A percentile compares a stretch with the other conserved stretches of the same genome.
phyloP scores from a whole-genome alignment of 35 echinoderm and acorn worm genomes.

The Stichopus chloronotus region DNA sequence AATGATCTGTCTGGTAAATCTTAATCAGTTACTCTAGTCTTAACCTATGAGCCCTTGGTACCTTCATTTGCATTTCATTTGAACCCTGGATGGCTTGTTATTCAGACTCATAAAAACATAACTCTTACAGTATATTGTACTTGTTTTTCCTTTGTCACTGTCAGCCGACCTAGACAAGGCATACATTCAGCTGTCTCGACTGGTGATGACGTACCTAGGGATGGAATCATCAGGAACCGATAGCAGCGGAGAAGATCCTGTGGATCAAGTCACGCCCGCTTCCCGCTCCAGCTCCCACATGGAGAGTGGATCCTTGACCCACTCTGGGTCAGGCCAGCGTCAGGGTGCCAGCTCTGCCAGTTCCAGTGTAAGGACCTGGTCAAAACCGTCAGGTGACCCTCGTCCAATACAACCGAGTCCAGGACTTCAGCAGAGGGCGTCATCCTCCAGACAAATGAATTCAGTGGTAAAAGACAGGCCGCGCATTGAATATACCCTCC shows the following conservation, averaged over 20 bases:
- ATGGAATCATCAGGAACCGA: slow-evolving; percentile 12
- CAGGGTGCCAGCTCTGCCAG: neutral
- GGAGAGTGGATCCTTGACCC: neutral
- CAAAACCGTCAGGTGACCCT: neutral
- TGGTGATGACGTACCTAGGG: slow-evolving; percentile 48
- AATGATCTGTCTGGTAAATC: too few relatives aligned
- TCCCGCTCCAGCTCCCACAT: slow-evolving; percentile 10
- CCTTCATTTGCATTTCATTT: too few relatives aligned
- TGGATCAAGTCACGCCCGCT: neutral
- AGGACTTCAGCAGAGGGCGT: neutral
- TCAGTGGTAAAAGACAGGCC: slow-evolving; percentile 32
- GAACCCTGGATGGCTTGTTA: neutral
- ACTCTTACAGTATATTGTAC: neutral
- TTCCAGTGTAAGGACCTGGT: slow-evolving; percentile 38
- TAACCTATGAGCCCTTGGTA: too few relatives aligned
- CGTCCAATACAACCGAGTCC: neutral
- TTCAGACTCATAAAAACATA: neutral
- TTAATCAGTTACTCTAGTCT: too few relatives aligned
- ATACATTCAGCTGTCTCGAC: slow-evolving; percentile 25
- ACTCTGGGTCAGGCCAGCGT: slow-evolving; percentile 3
- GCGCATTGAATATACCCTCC: too few relatives aligned
- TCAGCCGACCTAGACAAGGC: slow-evolving; percentile 49
- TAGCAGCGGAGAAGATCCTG: neutral
- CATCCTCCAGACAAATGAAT: slow-evolving; percentile 34
- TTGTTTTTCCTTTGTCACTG: neutral